Conservation (phyloP, 2,797 vertebrate species). For the Sitta carolinensis region DNA sequence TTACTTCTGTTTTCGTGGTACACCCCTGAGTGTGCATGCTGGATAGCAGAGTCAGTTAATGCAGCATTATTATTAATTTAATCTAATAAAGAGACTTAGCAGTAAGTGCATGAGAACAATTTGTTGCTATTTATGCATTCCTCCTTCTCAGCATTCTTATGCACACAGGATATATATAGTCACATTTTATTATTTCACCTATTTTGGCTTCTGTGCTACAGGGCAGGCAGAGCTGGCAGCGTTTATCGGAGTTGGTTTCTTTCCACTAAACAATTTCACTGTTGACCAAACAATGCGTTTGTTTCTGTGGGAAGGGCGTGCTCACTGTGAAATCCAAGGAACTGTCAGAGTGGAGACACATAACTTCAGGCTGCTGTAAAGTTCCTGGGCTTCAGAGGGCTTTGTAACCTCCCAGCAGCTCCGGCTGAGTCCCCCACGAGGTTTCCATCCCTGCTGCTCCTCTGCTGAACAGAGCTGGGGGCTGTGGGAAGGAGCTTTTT, state of each 20-base stretch:
- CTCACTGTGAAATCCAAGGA: neutral
- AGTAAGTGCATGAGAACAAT: neutral
- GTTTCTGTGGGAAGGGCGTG: neutral
- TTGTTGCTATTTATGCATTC: neutral
- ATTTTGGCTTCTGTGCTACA: neutral
- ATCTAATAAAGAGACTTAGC: neutral
- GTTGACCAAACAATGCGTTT: neutral
- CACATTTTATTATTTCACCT: neutral
- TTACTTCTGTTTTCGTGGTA: neutral
- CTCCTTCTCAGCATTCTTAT: neutral
- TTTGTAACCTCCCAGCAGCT: neutral
- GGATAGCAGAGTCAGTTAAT: neutral
- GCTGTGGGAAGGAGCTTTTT: neutral
- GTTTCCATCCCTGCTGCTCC: neutral
- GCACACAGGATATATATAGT: neutral
- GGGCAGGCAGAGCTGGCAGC: neutral
- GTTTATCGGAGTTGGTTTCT: neutral
- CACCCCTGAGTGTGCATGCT: neutral
- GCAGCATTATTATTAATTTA: neutral
- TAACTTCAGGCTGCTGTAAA: neutral
- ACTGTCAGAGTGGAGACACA: neutral
- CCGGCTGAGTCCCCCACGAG: fast-evolving
- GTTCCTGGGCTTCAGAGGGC: neutral
- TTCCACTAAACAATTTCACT: slow-evolving; percentile 16
- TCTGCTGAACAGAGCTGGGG: neutral